phyloP scores from a whole-genome alignment of 2,113 vertebrate species.

The Neotragus moschatus region DNA sequence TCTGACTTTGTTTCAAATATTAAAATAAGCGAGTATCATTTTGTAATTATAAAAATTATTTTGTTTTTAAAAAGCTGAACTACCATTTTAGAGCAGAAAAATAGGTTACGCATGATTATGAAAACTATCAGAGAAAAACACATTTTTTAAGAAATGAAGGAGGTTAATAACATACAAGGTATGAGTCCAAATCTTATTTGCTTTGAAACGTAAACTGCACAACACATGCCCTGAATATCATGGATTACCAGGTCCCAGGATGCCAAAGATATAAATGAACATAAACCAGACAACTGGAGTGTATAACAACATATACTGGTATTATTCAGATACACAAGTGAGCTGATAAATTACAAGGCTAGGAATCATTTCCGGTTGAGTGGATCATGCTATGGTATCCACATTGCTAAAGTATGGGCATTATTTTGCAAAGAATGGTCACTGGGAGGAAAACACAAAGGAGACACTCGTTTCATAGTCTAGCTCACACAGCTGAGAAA shows the following conservation, averaged over 20 bases:
- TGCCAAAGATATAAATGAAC: neutral
- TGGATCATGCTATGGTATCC: neutral
- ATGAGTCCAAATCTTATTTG: neutral
- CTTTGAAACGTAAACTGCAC: neutral
- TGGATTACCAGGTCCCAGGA: neutral
- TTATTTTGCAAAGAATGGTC: slow-evolving; percentile 52
- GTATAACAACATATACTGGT: neutral
- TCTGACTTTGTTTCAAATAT: neutral
- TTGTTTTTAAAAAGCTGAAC: neutral
- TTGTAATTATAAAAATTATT: neutral
- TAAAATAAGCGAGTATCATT: neutral
- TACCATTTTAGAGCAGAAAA: neutral
- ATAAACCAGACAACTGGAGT: neutral
- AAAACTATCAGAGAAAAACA: slow-evolving; percentile 9
- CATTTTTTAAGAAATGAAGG: neutral
- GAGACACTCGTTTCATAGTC: neutral
- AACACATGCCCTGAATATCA: neutral
- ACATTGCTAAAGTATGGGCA: neutral
- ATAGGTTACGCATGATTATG: neutral
- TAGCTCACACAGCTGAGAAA: neutral
- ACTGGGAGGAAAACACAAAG: neutral
- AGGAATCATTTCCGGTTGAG: neutral
- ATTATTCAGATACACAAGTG: neutral
- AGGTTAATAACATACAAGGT: neutral
- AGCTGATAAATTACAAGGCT: neutral